A percentile compares a stretch with the other conserved stretches of the same genome.
These are phyloP conservation scores for Pachydiplax longipennis DNA, from an alignment of 2,888 invertebrate genomes.

Conservation along the genomic window DNA sequence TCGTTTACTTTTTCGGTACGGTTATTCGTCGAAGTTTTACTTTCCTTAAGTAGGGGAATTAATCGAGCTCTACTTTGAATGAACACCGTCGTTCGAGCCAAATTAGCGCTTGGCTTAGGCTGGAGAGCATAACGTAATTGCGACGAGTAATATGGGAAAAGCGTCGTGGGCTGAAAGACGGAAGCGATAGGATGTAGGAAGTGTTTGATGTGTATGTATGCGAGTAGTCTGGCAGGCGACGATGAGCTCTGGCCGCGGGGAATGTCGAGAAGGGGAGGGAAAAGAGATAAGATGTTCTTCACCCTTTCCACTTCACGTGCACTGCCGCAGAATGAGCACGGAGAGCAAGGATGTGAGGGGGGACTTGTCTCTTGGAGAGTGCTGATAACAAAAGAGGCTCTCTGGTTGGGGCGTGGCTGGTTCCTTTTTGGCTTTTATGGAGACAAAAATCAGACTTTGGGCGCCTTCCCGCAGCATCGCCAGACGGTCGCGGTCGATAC, in stretches of 20 bases:
- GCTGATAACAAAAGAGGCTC: background rate
- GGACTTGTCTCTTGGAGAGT: background rate
- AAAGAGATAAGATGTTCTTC: background rate
- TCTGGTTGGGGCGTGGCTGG: background rate
- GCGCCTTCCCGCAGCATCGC: no score
- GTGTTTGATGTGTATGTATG: constrained; percentile 22
- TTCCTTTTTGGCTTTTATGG: background rate
- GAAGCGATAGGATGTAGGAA: constrained; percentile 38
- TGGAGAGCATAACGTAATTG: no score
- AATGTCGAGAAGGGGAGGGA: background rate
- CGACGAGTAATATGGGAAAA: background rate
- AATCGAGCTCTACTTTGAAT: no score
- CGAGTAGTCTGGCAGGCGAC: background rate
- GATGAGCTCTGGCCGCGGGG: background rate
- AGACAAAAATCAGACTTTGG: no score
- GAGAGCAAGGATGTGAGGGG: background rate
- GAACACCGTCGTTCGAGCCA: no score
- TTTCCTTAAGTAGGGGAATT: no score
- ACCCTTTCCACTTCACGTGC: background rate
- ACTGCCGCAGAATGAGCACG: background rate
- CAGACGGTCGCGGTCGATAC: no score
- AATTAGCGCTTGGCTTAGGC: no score
- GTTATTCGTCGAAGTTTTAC: no score
- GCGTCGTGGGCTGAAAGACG: background rate
- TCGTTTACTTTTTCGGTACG: no score